These are phyloP conservation scores for Athalia circularis DNA, from an alignment of 2,888 invertebrate genomes.

Conservation along the genomic window DNA sequence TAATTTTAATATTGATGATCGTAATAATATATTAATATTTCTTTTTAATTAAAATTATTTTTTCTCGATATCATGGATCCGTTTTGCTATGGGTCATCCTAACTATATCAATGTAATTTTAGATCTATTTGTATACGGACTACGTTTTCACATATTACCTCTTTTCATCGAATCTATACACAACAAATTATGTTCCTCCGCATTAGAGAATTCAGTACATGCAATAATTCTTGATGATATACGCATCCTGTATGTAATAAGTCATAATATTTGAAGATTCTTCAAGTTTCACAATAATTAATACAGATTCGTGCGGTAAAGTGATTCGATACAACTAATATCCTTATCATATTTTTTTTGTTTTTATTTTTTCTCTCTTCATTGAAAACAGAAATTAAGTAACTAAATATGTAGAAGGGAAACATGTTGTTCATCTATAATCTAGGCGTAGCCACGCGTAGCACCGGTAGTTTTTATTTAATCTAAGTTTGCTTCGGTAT, in stretches of 20 bases:
- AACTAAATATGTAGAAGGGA: background rate
- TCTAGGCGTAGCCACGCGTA: conserved; percentile 15
- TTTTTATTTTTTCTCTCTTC: background rate
- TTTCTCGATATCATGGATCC: background rate
- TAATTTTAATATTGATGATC: conserved; percentile 21
- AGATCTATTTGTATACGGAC: too few species aligned
- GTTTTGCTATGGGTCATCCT: too few species aligned
- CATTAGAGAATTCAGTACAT: background rate
- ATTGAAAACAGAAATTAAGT: background rate
- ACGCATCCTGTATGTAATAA: too few species aligned
- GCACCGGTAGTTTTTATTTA: conserved; percentile 23
- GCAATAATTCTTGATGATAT: background rate
- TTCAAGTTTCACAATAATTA: background rate
- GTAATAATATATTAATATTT: conserved; percentile 27
- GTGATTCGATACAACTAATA: background rate
- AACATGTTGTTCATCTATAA: background rate
- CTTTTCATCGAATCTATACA: background rate
- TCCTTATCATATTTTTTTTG: background rate
- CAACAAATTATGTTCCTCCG: background rate
- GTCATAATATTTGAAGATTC: too few species aligned
- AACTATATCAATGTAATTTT: too few species aligned
- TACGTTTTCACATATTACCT: too few species aligned
- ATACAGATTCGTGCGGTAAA: background rate
- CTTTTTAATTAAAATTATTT: conserved; percentile 24
- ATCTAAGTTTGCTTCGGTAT: background rate